phyloP scores from a whole-genome alignment of 2,888 invertebrate species.

The Hirtodrosophila cameraria region DNA sequence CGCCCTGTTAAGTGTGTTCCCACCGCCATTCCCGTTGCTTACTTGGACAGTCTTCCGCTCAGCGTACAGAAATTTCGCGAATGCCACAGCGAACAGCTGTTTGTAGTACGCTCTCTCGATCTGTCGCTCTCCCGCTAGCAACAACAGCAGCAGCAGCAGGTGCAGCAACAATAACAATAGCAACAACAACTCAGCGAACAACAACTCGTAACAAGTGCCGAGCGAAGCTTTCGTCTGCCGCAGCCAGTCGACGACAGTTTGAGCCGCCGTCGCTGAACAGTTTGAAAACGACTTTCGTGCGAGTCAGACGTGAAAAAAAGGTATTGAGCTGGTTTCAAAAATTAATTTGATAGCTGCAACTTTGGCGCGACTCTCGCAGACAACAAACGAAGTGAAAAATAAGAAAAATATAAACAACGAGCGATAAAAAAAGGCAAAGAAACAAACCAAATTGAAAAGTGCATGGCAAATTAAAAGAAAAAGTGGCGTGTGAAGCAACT shows the following conservation, averaged over 20 bases:
- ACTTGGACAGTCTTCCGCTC: slow-evolving; percentile 6
- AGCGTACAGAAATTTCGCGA: slow-evolving; percentile 55
- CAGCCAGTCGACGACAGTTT: slow-evolving; percentile 38
- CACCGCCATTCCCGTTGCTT: slow-evolving; percentile 47
- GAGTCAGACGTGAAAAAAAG: slow-evolving; percentile 65
- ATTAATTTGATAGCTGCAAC: slow-evolving; percentile 36
- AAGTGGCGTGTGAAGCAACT: slow-evolving; percentile 55
- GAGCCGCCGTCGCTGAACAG: slow-evolving; percentile 53
- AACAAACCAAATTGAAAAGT: slow-evolving; percentile 56
- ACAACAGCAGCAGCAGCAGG: slow-evolving; percentile 48
- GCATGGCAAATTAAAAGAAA: slow-evolving; percentile 61
- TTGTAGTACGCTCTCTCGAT: slow-evolving; percentile 3
- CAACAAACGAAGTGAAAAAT: slow-evolving; percentile 44
- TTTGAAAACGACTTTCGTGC: slow-evolving; percentile 80
- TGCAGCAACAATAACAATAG: slow-evolving; percentile 44
- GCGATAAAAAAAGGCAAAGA: slow-evolving; percentile 18
- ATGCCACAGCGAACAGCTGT: slow-evolving; percentile 62
- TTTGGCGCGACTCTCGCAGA: slow-evolving; percentile 60
- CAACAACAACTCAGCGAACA: slow-evolving; percentile 22
- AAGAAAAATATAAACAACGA: slow-evolving; percentile 9
- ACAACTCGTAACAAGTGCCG: slow-evolving; percentile 59
- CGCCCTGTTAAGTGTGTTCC: slow-evolving; percentile 22
- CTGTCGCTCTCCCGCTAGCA: slow-evolving; percentile 21
- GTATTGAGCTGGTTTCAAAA: slow-evolving; percentile 13
- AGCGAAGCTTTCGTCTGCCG: slow-evolving; percentile 49